Base-by-base conservation (phyloP, 1,140 invertebrate genomes). In the Aphelenchoides besseyi region DNA sequence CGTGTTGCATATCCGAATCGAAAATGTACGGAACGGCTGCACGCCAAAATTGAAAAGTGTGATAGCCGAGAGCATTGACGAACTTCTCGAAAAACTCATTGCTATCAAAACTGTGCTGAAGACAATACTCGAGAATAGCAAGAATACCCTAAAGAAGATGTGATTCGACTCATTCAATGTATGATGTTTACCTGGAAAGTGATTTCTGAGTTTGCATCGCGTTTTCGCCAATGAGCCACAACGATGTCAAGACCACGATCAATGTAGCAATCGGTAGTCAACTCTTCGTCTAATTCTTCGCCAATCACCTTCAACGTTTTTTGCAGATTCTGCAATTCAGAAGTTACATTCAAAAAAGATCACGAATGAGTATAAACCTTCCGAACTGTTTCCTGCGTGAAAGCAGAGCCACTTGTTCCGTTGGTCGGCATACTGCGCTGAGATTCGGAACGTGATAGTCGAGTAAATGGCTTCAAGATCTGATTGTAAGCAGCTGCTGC, bases 1-100 rank as follows among this genome's bases (percentile, higher is more conserved):
- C 82, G 57, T 72, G 76, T 0, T 68, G 48, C 71, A 83, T 74
- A 68, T 83, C 82, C 36, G 81, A 83, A 48, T 83, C 82, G 61
- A 77, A 83, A 52, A 70, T 70, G 36, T 70, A 70, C 28, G 70
- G 70, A 28, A 71, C 52, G 16, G 70, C 64, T 18, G 70, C 69
- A 41, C 66, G 69, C 76, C 76, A 78, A 57, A 78, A 78, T 35
- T 78, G 79, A 1, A 78, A 68, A 52, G 76, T 74, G 23, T 68
- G 32, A 32, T 67, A 33, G 36, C 73, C 76, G 9, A 78, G 74
- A 37, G 66, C 73, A 67, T 79, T 76, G 8, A 78, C 76, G 18
- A 78, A 77, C 35, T 76, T 69, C 52, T 78, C 76, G 35, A 78
- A 75, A 29, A 77, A 81, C 18, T 75, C 77, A 30, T 53, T 69